Evolutionary conservation across 2,113 vertebrate species (phyloP), one percentile per base, ranked within the genome.

Genomic region (Anolis carolinensis): DNA sequence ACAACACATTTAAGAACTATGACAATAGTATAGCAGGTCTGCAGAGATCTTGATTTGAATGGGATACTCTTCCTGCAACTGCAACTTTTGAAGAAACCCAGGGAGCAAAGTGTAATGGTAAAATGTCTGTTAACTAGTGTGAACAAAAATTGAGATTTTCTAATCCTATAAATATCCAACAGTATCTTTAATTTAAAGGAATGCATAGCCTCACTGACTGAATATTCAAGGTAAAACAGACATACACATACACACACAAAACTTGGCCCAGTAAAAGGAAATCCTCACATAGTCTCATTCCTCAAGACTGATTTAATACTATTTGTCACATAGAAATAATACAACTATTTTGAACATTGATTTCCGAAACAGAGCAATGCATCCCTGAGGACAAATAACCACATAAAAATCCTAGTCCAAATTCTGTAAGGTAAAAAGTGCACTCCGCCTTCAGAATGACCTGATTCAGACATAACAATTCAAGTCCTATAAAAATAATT

Each of bases 161-260:
- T 44, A 83, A 85, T 78, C 23, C 32, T 52, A 27, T 78, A 85
- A 77, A n/a, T 70, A 52, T 68, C 48, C 48, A 81, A 68, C n/a
- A 27, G 36, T 14, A 68, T 11, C 0, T 25, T 68, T 68, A 20
- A 18, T 67, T 67, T 76, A 76, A 84, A 84, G 72, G 73, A 76
- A 76, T 70, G 48, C 70, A 48, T 39, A 70, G n/a, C 32, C 62
- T 84, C 74, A 85, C 48, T 39, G 48, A 34, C 30, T 34, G 34
- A 70, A 2, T 52, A 67, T 68, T 67, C 39, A 52, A 23, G 21
- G 30, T 50, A 14, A 67, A 67, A 77, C 2, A n/a, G 55, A 81
- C 36, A 68, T 30, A 18, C 27, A 48, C 14, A n/a, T n/a, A 25
- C 10, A 11, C 34, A 39, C 55, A 39, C 18, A 48, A 75, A 65